Base-by-base conservation (phyloP, 2,797 vertebrate species). In the Antennarius maculatus region DNA sequence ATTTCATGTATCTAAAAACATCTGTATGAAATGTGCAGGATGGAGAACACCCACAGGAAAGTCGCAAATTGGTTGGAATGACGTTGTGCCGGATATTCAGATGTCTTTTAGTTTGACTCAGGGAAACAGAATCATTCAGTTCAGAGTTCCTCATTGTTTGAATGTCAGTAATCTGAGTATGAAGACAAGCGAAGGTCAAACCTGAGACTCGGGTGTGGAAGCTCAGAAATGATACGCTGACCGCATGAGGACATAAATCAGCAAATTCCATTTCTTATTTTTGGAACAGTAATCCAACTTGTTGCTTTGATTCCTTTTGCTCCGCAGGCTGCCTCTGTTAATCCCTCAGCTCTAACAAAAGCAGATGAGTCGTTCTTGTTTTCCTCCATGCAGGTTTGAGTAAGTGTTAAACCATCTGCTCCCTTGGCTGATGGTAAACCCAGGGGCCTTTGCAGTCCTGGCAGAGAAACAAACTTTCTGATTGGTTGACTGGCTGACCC, bases 351-450 rank as follows among this genome's bases (percentile, higher is more conserved):
- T 82, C 55, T 23, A 55, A 66, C 61, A 69, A 72, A 77, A 81
- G 66, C 76, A 84, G 82, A 82, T 69, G 62, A 72, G 59, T 77
- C 42, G 28, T 76, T 50, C 41, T n/a, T 5, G 18, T 72, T 77
- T 79, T 47, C 51, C 47, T 69, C 5, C 13, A 54, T 17, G 43
- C 34, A 71, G 42, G 54, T 29, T 62, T 63, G 51, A 76, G 69
- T 61, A 66, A 88, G 73, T 67, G 66, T 69, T 79, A 82, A 87
- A 85, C 75, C 83, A 87, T 82, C 82, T 89, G 90, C 69, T 84
- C 47, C 64, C 6, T 28, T 56, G 51, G 71, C 66, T 87, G 85
- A 90, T 83, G 82, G 76, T 79, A 88, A 88, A 76, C 56, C 74
- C 82, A 88, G 79, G 68, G 61, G 76, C 73, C 69, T 57, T 23